Percentiles rank a stretch among this genome's conserved stretches.
phyloP scores from a whole-genome alignment of 2,888 invertebrate species.

The Auanema freiburgensis region DNA sequence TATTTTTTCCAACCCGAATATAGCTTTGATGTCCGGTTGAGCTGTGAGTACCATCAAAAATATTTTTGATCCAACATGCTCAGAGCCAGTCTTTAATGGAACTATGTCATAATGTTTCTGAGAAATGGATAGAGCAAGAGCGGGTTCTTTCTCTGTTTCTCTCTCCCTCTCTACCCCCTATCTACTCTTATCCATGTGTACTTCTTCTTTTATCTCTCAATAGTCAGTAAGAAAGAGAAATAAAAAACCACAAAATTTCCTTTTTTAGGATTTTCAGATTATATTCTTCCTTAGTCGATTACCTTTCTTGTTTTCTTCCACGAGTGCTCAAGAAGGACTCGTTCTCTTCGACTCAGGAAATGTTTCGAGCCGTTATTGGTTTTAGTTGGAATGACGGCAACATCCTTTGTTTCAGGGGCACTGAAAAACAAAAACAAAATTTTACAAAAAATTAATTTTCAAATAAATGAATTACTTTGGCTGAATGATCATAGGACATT shows the following conservation, averaged over 20 bases:
- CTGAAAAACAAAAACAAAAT: too few relatives aligned
- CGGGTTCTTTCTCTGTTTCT: not conserved
- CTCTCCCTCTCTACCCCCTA: not conserved
- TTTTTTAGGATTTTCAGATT: not conserved
- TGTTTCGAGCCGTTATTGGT: constrained; percentile 27
- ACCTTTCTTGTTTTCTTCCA: constrained; percentile 60
- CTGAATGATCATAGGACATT: too few relatives aligned
- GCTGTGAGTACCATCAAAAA: constrained; percentile 59
- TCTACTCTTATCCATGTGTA: not conserved
- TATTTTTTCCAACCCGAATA: constrained; percentile 59
- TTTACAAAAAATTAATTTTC: not conserved
- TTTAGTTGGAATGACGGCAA: not conserved
- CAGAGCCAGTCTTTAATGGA: constrained; percentile 51
- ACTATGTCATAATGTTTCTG: not conserved
- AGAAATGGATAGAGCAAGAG: constrained; percentile 2
- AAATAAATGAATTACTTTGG: too few relatives aligned
- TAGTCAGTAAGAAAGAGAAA: not conserved
- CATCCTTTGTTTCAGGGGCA: too few relatives aligned
- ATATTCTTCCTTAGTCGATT: not conserved
- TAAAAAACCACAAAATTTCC: not conserved
- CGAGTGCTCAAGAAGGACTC: constrained; percentile 53
- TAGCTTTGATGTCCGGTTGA: constrained; percentile 58
- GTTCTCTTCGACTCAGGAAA: constrained; percentile 50
- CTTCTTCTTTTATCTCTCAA: too few relatives aligned
- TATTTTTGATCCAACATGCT: constrained; percentile 59